Conservation (phyloP, 2,113 vertebrate genomes). For the Struthio camelus region DNA sequence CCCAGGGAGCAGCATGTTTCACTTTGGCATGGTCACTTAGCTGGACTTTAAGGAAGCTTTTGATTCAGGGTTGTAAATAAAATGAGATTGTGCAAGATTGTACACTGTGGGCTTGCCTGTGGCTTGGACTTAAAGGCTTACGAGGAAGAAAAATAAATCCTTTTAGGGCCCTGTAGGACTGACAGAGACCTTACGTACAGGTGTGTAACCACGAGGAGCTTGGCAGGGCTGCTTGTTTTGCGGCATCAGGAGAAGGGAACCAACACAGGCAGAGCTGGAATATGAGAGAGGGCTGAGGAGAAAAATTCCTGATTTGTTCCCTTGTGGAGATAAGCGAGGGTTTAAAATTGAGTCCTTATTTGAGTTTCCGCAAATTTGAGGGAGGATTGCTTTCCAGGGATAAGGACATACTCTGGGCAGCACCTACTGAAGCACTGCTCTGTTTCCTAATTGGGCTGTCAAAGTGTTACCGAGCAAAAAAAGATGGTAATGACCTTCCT, state of each 20-base stretch:
- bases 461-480: background rate
- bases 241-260: background rate
- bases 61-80: background rate
- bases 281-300: background rate
- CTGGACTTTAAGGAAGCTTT: background rate
- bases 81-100: too few relatives aligned
- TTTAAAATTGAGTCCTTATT: background rate
- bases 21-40: background rate
- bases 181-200: background rate
- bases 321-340: background rate
- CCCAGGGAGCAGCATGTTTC: background rate
- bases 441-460: slow-evolving; percentile 43
- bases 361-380: background rate
- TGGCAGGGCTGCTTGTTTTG: background rate
- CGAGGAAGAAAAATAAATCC: background rate
- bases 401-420: slow-evolving; percentile 1
- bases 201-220: too few relatives aligned
- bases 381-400: slow-evolving; percentile 22
- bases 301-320: slow-evolving; percentile 2
- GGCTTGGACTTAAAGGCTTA: background rate
- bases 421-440: background rate
- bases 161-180: background rate
- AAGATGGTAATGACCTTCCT: background rate
- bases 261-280: slow-evolving; percentile 2
- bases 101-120: background rate